Conservation (phyloP, 2,888 invertebrate species). For the Spilarctia lutea region DNA sequence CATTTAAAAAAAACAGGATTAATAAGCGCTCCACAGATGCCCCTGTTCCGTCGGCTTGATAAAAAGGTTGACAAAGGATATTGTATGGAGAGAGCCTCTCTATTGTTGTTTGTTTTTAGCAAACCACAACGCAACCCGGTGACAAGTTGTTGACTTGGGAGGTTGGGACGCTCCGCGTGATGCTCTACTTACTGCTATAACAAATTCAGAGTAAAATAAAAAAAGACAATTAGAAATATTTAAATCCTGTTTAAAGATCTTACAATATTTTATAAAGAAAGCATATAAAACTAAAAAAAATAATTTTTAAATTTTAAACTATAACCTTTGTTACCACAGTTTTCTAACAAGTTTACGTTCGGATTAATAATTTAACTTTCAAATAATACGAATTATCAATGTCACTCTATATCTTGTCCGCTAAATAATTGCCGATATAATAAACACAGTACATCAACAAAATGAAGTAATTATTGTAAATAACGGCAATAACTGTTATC, state of each 20-base stretch:
- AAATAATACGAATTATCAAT: too few species aligned
- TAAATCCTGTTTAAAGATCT: too few species aligned
- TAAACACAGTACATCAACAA: neutral
- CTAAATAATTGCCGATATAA: neutral
- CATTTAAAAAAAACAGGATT: neutral
- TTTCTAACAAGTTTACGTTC: neutral
- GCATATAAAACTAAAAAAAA: too few species aligned
- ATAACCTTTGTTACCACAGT: neutral
- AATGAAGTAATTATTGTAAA: neutral
- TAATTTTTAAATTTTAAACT: too few species aligned
- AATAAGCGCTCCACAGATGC: conserved; percentile 52
- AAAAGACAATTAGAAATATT: too few species aligned
- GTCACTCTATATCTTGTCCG: neutral
- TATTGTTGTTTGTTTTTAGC: conserved; percentile 83
- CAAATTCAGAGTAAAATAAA: neutral
- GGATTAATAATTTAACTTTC: neutral
- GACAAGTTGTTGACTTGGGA: conserved; percentile 82
- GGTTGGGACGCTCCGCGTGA: conserved; percentile 33
- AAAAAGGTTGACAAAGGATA: conserved; percentile 85
- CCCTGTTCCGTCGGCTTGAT: conserved; percentile 69
- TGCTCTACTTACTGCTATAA: conserved; percentile 62
- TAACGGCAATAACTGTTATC: neutral
- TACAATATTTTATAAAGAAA: too few species aligned
- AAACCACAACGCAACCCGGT: conserved; percentile 73
- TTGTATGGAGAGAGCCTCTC: conserved; percentile 81